Base-by-base conservation (phyloP, 2,113 vertebrate species). In the Diphyllodes magnificus region DNA sequence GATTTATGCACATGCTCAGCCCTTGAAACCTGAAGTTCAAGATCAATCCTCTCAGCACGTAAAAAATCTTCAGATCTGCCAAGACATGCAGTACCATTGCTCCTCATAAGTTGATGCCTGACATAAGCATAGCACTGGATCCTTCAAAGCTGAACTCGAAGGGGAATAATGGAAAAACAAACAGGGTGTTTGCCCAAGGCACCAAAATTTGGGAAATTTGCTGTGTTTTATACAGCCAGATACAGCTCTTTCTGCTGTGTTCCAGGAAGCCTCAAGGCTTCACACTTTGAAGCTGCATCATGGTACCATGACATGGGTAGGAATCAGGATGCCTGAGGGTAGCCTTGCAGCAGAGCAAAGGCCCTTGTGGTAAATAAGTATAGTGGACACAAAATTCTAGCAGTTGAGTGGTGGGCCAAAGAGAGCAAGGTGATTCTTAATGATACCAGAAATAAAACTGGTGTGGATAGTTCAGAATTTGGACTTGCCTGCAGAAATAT, bases 321-420 rank as follows among this genome's bases (percentile, higher is more conserved):
- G 49, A 91, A 93, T 82, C 23, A 89, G 83, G 60, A 61, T 19
- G 96, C 97, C 97, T 94, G 71, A 6, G 94, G 96, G 95, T 82
- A 97, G 93, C 89, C 94, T 96, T 88, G 88, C 95, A 97, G 95
- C 71, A 15, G 53, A 88, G 66, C 75, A 90, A 97, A 96, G 87
- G 69, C 51, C 47, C 80, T 50, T 76, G 37, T 60, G 77, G 71
- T 96, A 96, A 97, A 91, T 69, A 83, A 96, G 88, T 51, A 31
- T 56, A 97, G 93, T 33, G 65, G 87, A 95, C 64, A 93, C 57
- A 95, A 96, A 79, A 69, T 56, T 91, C 68, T 2, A 83, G n/a
- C 7, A 56, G 28, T n/a, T 17, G 51, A 89, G 45, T 15, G 1
- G 44, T 18, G 45, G 51, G 54, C 86, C 91, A 73, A 78, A 91